Percentiles rank a stretch among this genome's conserved stretches.
Conservation (phyloP, 2,888 invertebrate genomes). For the Stenichneumon culpator region DNA sequence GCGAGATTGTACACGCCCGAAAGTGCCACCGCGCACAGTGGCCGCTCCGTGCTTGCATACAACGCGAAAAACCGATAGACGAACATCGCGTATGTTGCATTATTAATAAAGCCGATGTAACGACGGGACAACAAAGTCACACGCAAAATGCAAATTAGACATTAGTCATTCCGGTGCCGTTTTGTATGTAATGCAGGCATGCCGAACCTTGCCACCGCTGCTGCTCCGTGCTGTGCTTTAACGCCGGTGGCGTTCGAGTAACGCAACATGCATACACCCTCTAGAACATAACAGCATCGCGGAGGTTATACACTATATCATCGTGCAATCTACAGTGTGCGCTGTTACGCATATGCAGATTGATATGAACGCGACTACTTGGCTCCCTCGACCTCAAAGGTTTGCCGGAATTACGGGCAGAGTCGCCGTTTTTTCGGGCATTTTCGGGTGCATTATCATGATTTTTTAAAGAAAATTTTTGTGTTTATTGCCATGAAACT, state of each 20-base stretch:
- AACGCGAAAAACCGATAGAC: conserved; percentile 56
- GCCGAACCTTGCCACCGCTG: conserved; percentile 36
- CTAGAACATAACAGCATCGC: conserved; percentile 29
- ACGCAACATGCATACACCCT: conserved; percentile 56
- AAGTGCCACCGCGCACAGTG: not conserved
- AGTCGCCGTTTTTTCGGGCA: too few species aligned
- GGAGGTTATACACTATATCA: not conserved
- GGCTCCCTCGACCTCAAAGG: not conserved
- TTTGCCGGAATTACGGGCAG: not conserved
- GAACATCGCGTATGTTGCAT: conserved; percentile 75
- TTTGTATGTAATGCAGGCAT: conserved; percentile 57
- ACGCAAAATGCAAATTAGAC: conserved; percentile 82
- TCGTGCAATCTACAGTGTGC: not conserved
- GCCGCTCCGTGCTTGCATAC: not conserved
- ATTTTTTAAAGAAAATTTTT: too few species aligned
- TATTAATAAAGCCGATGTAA: conserved; percentile 80
- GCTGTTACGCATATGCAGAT: not conserved
- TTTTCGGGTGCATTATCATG: too few species aligned
- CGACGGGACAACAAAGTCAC: conserved; percentile 78
- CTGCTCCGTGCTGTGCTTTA: conserved; percentile 7
- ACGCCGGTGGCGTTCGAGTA: conserved; percentile 41
- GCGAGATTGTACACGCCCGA: conserved; percentile 25
- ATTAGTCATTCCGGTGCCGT: conserved; percentile 67
- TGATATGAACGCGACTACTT: not conserved
- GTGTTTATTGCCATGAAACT: too few species aligned